Evolutionary conservation across 2,113 vertebrate species (phyloP), one percentile per base, ranked within the genome.

Genomic region (Pedionomus torquatus): DNA sequence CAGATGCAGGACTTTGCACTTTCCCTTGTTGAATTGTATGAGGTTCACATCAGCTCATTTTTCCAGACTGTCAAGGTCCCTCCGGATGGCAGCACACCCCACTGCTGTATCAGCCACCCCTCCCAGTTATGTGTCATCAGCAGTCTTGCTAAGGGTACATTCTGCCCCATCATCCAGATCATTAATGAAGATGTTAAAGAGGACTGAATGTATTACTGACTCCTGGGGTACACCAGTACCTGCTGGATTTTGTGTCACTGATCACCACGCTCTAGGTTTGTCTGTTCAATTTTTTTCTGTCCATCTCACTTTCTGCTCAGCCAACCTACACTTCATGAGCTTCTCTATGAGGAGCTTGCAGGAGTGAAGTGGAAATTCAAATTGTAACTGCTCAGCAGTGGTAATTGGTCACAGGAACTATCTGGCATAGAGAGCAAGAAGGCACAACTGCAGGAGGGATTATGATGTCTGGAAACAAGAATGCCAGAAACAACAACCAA

Each of bases 151-250:
- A 28, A 51, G 2, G 18, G 26, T 25, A 57, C 30, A 3, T 26
- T 37, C 72, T 44, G 11, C 5, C 10, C 11, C 46, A 48, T 15
- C 14, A n/a, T 14, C 21, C 51, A 48, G 16, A 37, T 16, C 10
- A 70, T 54, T 7, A 61, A 65, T 5, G 35, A 88, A 61, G 70
- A 24, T 37, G 15, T 19, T 43, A 46, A 83, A 70, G 15, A 72
- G 52, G n/a, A 78, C 58, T 41, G n/a, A 25, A 74, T 7, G 23
- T 31, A 10, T 3, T 49, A 55, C 4, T 46, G 61, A 64, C 3
- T 8, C 18, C 54, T 5, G 3, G 28, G 4, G 10, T 28, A n/a
- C 60, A 78, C 13, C 0, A 0, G 37, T 52, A 37, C 5, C 26
- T 76, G 37, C 16, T 10, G 3, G 60, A 70, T 44, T 54, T 77